Base-by-base conservation (phyloP, 1,140 invertebrate genomes). In the Hylaeus volcanicus region DNA sequence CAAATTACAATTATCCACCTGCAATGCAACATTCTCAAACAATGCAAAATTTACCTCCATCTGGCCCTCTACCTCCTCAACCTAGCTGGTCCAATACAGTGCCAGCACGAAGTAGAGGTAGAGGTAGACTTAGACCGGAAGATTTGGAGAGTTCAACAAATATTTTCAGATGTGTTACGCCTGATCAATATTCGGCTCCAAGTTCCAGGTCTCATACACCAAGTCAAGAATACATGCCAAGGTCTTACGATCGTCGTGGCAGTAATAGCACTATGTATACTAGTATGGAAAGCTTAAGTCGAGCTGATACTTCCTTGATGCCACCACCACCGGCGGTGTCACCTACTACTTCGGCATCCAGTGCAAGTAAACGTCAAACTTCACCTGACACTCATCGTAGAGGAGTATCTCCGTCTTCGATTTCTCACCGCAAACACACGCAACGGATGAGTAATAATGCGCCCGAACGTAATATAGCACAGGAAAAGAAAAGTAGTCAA, bases 141-240 rank as follows among this genome's bases (percentile, higher is more conserved):
- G 93, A 93, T 43, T 70, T 91, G 58, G 92, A 94, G 74, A 66
- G 82, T 65, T 83, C 88, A 60, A 84, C 85, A 6, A 82, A 81
- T 79, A 72, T 90, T 79, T 91, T 92, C 55, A 92, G 94, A 83
- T 93, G 94, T 72, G 89, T 93, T 69, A 95, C 94, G 53, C 94
- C 94, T 55, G 94, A 95, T 85, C 91, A 93, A 79, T 93, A 90
- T 88, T 93, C 93, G 45, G 93, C 91, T 60, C 88, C 92, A 74
- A 93, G 91, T 90, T 92, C 94, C 15, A 89, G 94, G 86, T 94
- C 94, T 60, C 91, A 93, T 72, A 94, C 94, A n/a, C 94, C 94
- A 45, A 93, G 89, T 79, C 92, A 92, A 79, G 92, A 93, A 70
- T 91, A 92, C 51, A 89, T 83, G n/a, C 92, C 89, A 79, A 88